Percentiles rank a stretch among this genome's conserved stretches.
phyloP scores from a whole-genome alignment of 2,888 invertebrate species.

The Zonitis immaculata region DNA sequence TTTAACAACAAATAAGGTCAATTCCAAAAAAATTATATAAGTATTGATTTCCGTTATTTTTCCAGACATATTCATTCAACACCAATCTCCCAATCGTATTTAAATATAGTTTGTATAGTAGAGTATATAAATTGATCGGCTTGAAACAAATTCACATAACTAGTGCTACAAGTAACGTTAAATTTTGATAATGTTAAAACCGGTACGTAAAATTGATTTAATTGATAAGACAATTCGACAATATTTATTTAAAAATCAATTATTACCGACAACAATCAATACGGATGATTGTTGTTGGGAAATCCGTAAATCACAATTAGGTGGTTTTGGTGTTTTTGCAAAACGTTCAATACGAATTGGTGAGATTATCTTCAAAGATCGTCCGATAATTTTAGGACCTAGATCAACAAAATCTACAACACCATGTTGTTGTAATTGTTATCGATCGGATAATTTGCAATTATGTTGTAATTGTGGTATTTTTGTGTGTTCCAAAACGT shows the following conservation, averaged over 20 bases:
- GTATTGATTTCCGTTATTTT: too few relatives aligned
- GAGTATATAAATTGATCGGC: background rate
- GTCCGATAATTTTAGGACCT: conserved; percentile 66
- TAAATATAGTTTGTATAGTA: too few relatives aligned
- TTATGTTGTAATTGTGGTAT: conserved; percentile 63
- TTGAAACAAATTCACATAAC: background rate
- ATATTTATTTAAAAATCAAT: background rate
- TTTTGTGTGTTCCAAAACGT: conserved; percentile 63
- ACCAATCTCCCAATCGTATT: too few relatives aligned
- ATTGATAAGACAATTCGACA: background rate
- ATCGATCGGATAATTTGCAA: conserved; percentile 46
- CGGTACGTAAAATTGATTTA: background rate
- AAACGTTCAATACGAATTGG: conserved; percentile 60
- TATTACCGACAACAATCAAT: too few relatives aligned
- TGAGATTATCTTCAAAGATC: conserved; percentile 67
- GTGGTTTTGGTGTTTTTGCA: conserved; percentile 70
- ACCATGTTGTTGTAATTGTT: conserved; percentile 64
- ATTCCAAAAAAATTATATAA: too few relatives aligned
- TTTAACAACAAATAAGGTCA: too few relatives aligned
- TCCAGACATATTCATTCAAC: too few relatives aligned
- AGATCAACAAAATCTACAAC: conserved; percentile 53
- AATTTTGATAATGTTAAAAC: background rate
- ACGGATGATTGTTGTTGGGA: conserved; percentile 49
- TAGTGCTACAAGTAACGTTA: background rate
- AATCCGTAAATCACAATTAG: conserved; percentile 56